These are phyloP conservation scores for Forficula auricularia DNA, from an alignment of 1,140 invertebrate genomes.

Conservation along the genomic window DNA sequence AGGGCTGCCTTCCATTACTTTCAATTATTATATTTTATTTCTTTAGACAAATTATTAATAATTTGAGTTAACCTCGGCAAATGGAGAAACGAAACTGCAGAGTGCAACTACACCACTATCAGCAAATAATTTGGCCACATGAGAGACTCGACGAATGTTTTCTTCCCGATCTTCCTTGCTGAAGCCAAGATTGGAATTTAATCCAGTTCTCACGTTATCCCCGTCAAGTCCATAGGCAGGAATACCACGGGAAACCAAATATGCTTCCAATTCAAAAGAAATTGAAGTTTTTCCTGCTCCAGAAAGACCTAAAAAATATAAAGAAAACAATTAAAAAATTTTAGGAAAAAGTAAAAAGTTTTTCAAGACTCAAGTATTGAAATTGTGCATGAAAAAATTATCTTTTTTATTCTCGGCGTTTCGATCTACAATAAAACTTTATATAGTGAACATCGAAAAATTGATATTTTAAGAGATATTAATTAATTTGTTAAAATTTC, in stretches of 20 bases:
- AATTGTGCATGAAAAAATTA: too few species aligned
- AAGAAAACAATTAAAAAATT: too few species aligned
- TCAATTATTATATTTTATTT: too few species aligned
- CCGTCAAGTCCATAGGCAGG: slow-evolving; percentile 92
- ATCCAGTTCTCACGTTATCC: slow-evolving; percentile 87
- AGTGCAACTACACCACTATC: slow-evolving; percentile 90
- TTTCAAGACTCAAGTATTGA: too few species aligned
- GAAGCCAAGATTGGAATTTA: slow-evolving; percentile 93
- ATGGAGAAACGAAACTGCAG: slow-evolving; percentile 96
- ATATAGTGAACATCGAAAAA: too few species aligned
- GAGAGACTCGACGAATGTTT: slow-evolving; percentile 91
- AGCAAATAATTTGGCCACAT: slow-evolving; percentile 93
- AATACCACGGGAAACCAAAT: slow-evolving; percentile 69
- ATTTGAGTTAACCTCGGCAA: slow-evolving; percentile 47
- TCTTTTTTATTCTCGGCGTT: too few species aligned
- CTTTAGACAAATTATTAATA: background rate
- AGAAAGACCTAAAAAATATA: slow-evolving; percentile 47
- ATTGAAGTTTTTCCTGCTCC: slow-evolving; percentile 97
- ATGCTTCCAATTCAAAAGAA: slow-evolving; percentile 89
- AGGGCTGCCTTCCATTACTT: too few species aligned
- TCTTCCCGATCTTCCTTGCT: slow-evolving; percentile 85
- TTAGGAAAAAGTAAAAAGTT: background rate
- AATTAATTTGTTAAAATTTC: too few species aligned
- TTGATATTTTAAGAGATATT: too few species aligned
- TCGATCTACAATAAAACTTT: too few species aligned